Base-by-base conservation (phyloP, 2,113 vertebrate genomes). In the Mobula birostris region DNA sequence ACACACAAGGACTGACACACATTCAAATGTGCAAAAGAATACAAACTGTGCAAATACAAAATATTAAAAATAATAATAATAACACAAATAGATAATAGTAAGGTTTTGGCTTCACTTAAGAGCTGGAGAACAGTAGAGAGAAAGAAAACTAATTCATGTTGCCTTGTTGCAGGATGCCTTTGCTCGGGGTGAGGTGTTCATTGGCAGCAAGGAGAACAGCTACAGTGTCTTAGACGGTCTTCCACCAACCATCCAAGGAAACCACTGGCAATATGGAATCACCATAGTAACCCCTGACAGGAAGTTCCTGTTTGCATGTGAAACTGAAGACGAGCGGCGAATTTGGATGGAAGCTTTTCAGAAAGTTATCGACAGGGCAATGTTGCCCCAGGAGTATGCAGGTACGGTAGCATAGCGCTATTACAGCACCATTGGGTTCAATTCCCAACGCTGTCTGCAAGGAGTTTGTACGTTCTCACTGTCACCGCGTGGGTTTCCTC, bases 341-440 rank as follows among this genome's bases (percentile, higher is more conserved):
- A 98, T 98, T 79, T 99, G 99, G 99, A 98, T 99, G 1, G 96
- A 96, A 0, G 98, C 98, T 68, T 98, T 99, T 21, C 98, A 98
- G 96, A 98, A 97, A 79, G 98, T 99, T n/a, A 98, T 99, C 61
- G 98, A 98, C 95, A 96, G 98, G 92, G 98, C 98, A 0, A 99
- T 99, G 99, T 97, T 98, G 95, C 99, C 99, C 1, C 99, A 99
- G 96, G 99, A 99, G 95, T 99, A 99, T 0, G 98, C 98, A 97
- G 98, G 99, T 99, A 95, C 14, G 95, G 1, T 74, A 1, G 12
- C 68, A 14, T 48, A 48, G 48, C 48, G 3, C 48, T 48, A 48
- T 48, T 4, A 48, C 36, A 36, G 36, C 36, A 36, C 36, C 36
- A 36, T 36, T 36, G 36, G 36, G 36, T 36, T 36, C 36, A 36